Evolutionary conservation across 2,797 vertebrate genomes (phyloP), one percentile per base, ranked within the genome.

Genomic region (Parotocinclus haroldoi): DNA sequence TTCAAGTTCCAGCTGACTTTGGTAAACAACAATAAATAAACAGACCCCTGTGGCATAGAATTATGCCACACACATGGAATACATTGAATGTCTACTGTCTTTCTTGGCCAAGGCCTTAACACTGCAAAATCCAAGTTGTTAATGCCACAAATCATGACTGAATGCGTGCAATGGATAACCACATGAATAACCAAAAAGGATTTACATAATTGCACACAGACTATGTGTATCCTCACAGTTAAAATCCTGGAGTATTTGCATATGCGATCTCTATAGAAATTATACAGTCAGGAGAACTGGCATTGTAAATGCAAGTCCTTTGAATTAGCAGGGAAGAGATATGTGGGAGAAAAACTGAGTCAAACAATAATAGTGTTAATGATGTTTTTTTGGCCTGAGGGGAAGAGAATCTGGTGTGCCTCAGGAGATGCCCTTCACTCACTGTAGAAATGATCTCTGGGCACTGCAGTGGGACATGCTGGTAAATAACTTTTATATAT

Each of bases 151-250:
- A 89, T n/a, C 88, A 87, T 84, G 86, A 89, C 79, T 76, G 81
- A 90, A 87, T 87, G 81, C 84, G 74, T 83, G 83, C 17, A 82
- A 82, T 83, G 85, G 86, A 87, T 86, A 86, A 86, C 85, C 87
- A 84, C 87, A 89, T 88, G 87, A 89, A 89, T 87, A 90, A 87
- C 83, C 82, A 85, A 87, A 81, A n/a, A n/a, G n/a, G 79, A 89
- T 89, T 90, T 90, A 85, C 87, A 91, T 91, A 89, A 91, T 89
- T 89, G 84, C 85, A 88, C 64, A 3, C 84, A 81, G 84, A 81
- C 79, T 86, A 79, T 87, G 87, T 88, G 77, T 89, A 86, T 89
- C 86, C 79, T 75, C 77, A 79, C 78, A 68, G 89, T 86, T 82
- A 73, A 82, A 77, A 77, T 53, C 62, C 59, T 36, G 60, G 64